A percentile compares a stretch with the other conserved stretches of the same genome.
These are phyloP conservation scores for Sisyra nigra DNA, from an alignment of 2,888 invertebrate genomes.

Conservation along the genomic window DNA sequence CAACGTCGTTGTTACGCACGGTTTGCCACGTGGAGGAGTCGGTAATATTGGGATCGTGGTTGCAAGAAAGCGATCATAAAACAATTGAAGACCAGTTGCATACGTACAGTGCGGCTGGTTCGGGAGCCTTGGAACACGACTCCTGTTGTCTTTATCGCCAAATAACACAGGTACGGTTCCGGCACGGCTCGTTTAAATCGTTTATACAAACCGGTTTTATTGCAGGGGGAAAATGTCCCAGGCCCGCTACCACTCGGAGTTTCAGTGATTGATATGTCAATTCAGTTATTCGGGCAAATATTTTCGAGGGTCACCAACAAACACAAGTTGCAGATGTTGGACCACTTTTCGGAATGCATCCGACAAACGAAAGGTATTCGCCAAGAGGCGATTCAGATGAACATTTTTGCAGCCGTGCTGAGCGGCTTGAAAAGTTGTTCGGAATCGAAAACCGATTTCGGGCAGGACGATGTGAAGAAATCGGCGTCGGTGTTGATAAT, in stretches of 20 bases:
- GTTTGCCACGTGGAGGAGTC: conserved; percentile 81
- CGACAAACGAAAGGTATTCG: conserved; percentile 82
- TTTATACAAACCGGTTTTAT: background rate
- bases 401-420: conserved; percentile 86
- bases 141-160: conserved; percentile 78
- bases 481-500: conserved; percentile 67
- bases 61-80: conserved; percentile 91
- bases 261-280: conserved; percentile 90
- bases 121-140: conserved; percentile 94
- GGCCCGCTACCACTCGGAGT: conserved; percentile 86
- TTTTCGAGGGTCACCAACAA: conserved; percentile 91
- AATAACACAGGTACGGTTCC: conserved; percentile 36
- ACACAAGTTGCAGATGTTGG: conserved; percentile 92
- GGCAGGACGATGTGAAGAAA: conserved; percentile 80
- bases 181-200: too few relatives aligned
- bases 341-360: conserved; percentile 92
- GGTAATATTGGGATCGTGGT: conserved; percentile 84
- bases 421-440: conserved; percentile 77
- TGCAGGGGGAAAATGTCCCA: conserved; percentile 41
- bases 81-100: conserved; percentile 95
- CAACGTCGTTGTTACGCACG: conserved; percentile 65
- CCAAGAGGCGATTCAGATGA: conserved; percentile 91
- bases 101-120: conserved; percentile 87
- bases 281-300: conserved; percentile 80
- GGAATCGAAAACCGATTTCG: conserved; percentile 70